Conservation (phyloP, 2,113 vertebrate genomes). For the Ursus arctos region DNA sequence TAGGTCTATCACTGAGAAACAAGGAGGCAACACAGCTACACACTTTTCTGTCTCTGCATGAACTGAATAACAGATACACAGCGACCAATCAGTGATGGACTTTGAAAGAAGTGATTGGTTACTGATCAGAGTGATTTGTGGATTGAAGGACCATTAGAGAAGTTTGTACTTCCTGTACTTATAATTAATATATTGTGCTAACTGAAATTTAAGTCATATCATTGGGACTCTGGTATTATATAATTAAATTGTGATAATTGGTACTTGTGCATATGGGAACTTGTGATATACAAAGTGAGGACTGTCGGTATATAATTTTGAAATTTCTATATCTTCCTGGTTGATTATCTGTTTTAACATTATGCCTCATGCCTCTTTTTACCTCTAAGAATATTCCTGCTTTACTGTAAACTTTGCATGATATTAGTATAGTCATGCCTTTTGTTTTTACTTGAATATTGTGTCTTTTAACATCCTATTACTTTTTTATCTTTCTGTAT, state of each 20-base stretch:
- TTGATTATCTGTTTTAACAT: not conserved
- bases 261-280: not conserved
- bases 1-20: not conserved
- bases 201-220: not conserved
- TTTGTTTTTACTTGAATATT: not conserved
- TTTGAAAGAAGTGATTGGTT: not conserved
- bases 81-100: not conserved
- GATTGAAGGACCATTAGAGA: not conserved
- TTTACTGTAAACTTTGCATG: not conserved
- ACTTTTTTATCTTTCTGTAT: not conserved
- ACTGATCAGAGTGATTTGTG: not conserved
- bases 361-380: not conserved
- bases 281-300: not conserved
- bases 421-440: not conserved
- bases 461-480: not conserved
- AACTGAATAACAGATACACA: not conserved
- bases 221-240: not conserved
- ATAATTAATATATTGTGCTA: not conserved
- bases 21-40: not conserved
- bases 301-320: not conserved
- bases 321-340: not conserved
- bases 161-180: not conserved
- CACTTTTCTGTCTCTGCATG: not conserved
- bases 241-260: conserved; percentile 7
- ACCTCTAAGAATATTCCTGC: not conserved